These are phyloP conservation scores for Drosophila atroscutellata DNA, from an alignment of 2,888 invertebrate genomes.

Conservation along the genomic window DNA sequence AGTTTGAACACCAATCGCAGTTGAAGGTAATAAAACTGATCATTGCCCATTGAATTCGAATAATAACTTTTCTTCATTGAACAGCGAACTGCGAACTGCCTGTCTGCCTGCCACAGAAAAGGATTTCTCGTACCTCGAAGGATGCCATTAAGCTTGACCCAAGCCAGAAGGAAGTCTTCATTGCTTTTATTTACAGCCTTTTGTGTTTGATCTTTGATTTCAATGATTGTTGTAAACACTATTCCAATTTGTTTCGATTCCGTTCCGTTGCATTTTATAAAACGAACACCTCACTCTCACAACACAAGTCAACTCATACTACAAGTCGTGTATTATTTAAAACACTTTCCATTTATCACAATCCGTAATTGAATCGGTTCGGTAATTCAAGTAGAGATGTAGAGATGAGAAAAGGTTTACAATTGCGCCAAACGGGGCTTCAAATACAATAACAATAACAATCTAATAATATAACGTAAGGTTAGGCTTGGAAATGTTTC, in stretches of 20 bases:
- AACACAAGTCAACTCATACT: background rate
- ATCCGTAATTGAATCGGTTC: background rate
- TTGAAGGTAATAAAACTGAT: background rate
- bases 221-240: background rate
- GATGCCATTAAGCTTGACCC: conserved; percentile 6
- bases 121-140: background rate
- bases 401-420: background rate
- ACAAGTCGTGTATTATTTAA: background rate
- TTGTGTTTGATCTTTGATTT: conserved; percentile 16
- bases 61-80: background rate
- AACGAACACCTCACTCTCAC: background rate
- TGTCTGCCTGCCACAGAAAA: background rate
- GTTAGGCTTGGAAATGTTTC: conserved; percentile 9
- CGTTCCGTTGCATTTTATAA: background rate
- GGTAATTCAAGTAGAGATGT: background rate
- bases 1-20: background rate
- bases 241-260: background rate
- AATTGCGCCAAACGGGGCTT: conserved; percentile 8
- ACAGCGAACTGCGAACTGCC: background rate
- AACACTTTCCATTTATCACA: conserved; percentile 1
- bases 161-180: background rate
- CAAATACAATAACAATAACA: conserved; percentile 3
- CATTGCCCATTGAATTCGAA: background rate
- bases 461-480: conserved; percentile 7
- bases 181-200: conserved; percentile 9